Percentiles rank a stretch among this genome's conserved stretches.
Evolutionary conservation across 2,113 vertebrate species (phyloP).

Genomic region (Mohoua ochrocephala): DNA sequence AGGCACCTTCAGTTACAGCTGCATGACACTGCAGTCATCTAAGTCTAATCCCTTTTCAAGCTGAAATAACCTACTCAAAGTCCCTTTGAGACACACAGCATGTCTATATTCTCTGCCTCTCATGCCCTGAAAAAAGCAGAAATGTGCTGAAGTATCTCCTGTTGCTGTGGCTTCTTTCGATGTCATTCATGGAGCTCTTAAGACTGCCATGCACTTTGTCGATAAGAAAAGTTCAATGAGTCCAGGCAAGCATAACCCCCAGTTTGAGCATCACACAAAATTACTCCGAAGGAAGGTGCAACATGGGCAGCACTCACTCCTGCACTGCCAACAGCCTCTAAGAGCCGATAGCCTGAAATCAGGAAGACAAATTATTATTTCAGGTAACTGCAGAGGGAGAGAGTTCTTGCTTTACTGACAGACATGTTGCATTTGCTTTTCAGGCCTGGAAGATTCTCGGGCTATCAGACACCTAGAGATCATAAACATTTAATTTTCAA

Average conservation of each 20-base stretch:
- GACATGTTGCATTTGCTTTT: not conserved
- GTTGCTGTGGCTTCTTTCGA: not conserved
- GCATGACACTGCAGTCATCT: slow-evolving; percentile 49
- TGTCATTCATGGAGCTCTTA: not conserved
- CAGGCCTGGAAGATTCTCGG: not conserved
- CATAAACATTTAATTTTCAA: not conserved
- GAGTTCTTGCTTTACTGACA: not conserved
- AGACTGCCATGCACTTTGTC: not conserved
- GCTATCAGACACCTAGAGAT: not conserved
- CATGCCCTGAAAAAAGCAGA: slow-evolving; percentile 5
- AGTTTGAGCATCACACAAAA: not conserved
- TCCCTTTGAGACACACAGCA: slow-evolving; percentile 55
- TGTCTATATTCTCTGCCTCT: slow-evolving; percentile 22
- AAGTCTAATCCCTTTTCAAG: slow-evolving; percentile 66
- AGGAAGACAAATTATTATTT: not conserved
- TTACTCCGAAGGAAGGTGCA: not conserved
- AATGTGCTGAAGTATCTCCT: slow-evolving; percentile 15
- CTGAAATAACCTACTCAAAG: slow-evolving; percentile 60
- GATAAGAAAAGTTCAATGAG: not conserved
- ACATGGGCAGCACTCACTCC: not conserved
- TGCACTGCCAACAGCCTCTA: not conserved
- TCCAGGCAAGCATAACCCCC: not conserved
- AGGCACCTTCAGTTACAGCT: slow-evolving; percentile 61
- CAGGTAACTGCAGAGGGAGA: not conserved
- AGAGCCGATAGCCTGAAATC: rapidly evolving